These are phyloP conservation scores for Rhopalosiphum padi DNA, from an alignment of 1,140 invertebrate species.

Conservation along the genomic window DNA sequence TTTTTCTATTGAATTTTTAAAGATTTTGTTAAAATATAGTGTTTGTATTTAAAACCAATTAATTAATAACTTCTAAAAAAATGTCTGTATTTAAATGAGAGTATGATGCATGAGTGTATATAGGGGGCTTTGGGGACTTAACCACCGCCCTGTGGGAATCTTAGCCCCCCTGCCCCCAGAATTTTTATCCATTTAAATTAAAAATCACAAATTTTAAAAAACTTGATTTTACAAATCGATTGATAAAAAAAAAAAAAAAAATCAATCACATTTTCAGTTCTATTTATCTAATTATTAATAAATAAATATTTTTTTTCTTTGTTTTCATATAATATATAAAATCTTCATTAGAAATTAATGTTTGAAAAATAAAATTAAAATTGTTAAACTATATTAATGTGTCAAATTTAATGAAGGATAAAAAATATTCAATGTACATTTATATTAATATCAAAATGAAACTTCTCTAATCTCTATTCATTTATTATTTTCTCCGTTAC, in stretches of 20 bases:
- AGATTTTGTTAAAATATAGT: neutral
- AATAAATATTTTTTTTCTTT: neutral
- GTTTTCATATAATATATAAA: neutral
- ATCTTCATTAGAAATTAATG: neutral
- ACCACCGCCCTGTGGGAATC: neutral
- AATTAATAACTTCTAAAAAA: neutral
- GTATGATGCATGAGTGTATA: neutral
- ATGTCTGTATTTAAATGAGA: neutral
- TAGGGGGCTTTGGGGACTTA: neutral
- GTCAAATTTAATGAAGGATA: neutral
- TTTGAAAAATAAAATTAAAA: neutral
- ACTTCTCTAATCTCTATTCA: neutral
- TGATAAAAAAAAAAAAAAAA: neutral
- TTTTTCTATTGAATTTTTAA: neutral
- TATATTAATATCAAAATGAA: conserved; percentile 30
- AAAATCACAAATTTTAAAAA: neutral
- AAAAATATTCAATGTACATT: conserved; percentile 37
- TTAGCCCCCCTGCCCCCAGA: neutral
- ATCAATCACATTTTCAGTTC: neutral
- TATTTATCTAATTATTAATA: neutral
- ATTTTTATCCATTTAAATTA: conserved; percentile 14
- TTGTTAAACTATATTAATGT: neutral
- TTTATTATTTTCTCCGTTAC: conserved; percentile 38
- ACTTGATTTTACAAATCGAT: neutral
- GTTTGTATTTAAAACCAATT: conserved; percentile 1